phyloP scores from a whole-genome alignment of 2,888 invertebrate genomes.

The Exocentrus adspersus region DNA sequence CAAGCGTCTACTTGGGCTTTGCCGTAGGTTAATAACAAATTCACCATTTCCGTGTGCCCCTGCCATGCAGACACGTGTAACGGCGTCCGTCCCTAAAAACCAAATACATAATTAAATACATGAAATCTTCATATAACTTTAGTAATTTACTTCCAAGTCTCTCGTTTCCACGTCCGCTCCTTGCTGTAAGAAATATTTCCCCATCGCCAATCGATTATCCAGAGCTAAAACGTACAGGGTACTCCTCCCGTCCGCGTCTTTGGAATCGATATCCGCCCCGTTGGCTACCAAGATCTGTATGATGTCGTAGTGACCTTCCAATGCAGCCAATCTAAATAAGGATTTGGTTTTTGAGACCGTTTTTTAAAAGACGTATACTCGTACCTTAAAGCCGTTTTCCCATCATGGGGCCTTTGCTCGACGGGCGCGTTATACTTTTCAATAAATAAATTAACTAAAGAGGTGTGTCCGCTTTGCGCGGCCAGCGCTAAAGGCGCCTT shows the following conservation, averaged over 20 bases:
- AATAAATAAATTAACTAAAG: slow-evolving; percentile 73
- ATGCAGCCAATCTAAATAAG: slow-evolving; percentile 74
- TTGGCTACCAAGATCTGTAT: slow-evolving; percentile 75
- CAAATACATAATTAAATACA: not conserved
- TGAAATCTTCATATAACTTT: not conserved
- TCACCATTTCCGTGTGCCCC: slow-evolving; percentile 93
- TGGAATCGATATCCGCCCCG: slow-evolving; percentile 86
- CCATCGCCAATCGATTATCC: slow-evolving; percentile 87
- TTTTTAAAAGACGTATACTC: too few relatives aligned
- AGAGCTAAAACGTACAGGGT: slow-evolving; percentile 91
- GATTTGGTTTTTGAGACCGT: too few relatives aligned
- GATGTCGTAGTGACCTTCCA: slow-evolving; percentile 86
- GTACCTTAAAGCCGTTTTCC: slow-evolving; percentile 85
- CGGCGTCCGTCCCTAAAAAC: slow-evolving; percentile 80
- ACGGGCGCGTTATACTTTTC: slow-evolving; percentile 82
- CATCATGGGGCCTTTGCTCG: slow-evolving; percentile 89
- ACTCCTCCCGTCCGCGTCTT: slow-evolving; percentile 92
- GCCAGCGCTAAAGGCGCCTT: slow-evolving; percentile 89
- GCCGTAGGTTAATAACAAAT: slow-evolving; percentile 79
- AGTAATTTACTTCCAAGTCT: slow-evolving; percentile 77
- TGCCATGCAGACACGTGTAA: slow-evolving; percentile 94
- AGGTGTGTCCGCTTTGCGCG: slow-evolving; percentile 87
- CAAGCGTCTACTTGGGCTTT: slow-evolving; percentile 88
- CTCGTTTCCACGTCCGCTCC: slow-evolving; percentile 87
- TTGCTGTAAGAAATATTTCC: slow-evolving; percentile 80